Conservation (phyloP, 2,113 vertebrate genomes). For the Heteronetta atricapilla region DNA sequence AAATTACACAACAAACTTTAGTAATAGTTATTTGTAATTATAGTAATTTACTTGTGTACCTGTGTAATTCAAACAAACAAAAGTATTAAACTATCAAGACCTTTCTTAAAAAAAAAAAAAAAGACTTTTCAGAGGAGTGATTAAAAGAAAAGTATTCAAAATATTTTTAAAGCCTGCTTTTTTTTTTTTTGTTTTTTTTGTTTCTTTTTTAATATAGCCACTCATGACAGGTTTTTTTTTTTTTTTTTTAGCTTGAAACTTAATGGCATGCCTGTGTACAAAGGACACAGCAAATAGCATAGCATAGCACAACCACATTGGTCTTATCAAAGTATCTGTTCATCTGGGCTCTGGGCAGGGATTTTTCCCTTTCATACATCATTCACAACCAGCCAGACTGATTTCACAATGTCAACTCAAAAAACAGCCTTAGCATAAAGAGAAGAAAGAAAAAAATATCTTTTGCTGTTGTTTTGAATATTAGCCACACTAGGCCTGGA, state of each 20-base stretch:
- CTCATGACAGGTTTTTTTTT: not conserved
- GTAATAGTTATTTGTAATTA: no score
- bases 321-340: not conserved
- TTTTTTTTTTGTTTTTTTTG: not conserved
- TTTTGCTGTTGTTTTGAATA: constrained; percentile 5
- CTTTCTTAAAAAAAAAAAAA: not conserved
- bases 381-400: not conserved
- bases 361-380: not conserved
- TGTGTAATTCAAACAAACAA: not conserved
- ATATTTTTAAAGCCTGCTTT: not conserved
- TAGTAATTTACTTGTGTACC: not conserved
- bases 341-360: not conserved
- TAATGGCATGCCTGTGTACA: not conserved
- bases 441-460: not conserved
- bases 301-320: not conserved
- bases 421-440: not conserved
- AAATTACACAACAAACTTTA: not conserved
- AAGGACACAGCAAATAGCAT: not conserved
- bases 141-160: not conserved
- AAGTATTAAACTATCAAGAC: not conserved
- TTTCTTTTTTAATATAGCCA: not conserved
- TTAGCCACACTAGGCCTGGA: not conserved
- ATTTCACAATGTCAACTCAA: not conserved
- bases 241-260: not conserved
- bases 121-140: not conserved